Conservation (phyloP, 2,113 vertebrate genomes). For the Carollia perspicillata region DNA sequence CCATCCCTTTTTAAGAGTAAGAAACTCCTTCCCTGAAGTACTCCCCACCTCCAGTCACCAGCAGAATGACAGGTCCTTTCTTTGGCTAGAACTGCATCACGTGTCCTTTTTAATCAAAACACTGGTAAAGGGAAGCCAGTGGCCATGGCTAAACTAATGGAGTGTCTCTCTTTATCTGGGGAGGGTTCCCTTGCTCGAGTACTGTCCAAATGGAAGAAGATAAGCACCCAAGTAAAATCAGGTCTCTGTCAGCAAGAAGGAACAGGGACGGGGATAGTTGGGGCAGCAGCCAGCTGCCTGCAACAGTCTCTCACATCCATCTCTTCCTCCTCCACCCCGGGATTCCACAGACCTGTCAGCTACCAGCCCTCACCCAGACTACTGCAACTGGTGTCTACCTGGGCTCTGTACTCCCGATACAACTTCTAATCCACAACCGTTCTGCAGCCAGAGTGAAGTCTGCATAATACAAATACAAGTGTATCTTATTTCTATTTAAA, state of each 20-base stretch:
- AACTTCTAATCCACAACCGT: background rate
- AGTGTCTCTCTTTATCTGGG: background rate
- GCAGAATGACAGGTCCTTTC: background rate
- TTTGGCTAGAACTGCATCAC: background rate
- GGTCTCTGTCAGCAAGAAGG: background rate
- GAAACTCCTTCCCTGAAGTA: background rate
- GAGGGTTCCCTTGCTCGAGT: background rate
- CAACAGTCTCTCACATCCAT: too few species aligned
- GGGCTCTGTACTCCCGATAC: background rate
- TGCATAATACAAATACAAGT: background rate
- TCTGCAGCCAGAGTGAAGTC: background rate
- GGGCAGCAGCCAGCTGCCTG: background rate
- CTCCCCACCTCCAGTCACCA: background rate
- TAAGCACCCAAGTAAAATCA: background rate
- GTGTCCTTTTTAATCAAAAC: background rate
- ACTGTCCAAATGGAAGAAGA: background rate
- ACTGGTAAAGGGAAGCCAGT: background rate
- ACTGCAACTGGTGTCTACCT: background rate
- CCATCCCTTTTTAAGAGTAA: background rate
- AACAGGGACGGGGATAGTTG: background rate
- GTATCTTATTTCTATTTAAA: background rate
- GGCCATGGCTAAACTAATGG: background rate
- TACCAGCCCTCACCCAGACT: background rate
- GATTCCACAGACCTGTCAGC: background rate
- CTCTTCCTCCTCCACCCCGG: background rate